Base-by-base conservation (phyloP, 2,113 vertebrate species). In the Glaucomys volans region DNA sequence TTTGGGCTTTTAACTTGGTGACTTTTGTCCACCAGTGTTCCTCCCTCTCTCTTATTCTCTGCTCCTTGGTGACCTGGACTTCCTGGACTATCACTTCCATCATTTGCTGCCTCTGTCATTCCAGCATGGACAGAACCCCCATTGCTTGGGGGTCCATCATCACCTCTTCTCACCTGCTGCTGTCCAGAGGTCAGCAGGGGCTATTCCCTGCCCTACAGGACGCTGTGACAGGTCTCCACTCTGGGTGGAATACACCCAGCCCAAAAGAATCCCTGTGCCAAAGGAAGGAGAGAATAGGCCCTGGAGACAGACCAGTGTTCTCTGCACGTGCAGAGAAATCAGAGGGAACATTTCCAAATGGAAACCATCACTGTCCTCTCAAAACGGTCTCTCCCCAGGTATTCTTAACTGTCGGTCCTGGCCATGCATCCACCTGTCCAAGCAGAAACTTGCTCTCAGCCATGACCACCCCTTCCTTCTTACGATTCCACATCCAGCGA, bases 331-430 rank as follows among this genome's bases (percentile, higher is more conserved):
- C n/a, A 71, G 76, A 37, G 28, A 10, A 35, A 17, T 4, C n/a
- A 37, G 74, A 64, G 3, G n/a, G 66, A 83, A 11, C 26, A 24
- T 66, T 72, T 84, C 37, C 52, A 30, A 82, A 47, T 0, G 28
- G 62, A 88, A 83, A 40, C 77, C 35, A 17, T 24, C 24, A 12
- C 8, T 44, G 59, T 35, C 28, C 44, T 66, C 18, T 35, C 13
- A 7, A 67, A 14, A 35, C 24, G 44, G 20, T 4, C 37, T 47
- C 7, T 42, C 1, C 0, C 42, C 5, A n/a, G 0, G 1, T 9
- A 17, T 30, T 18, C 35, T n/a, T 24, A 24, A 22, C 18, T 57
- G 28, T 4, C 14, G 42, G 40, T 2, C 24, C 4, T n/a, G 47
- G n/a, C 22, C 13, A 54, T 0, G 40, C 3, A 1, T 0, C 26